Percentiles rank a stretch among this genome's conserved stretches.
Conservation (phyloP, 2,888 invertebrate species). For the Unio delphinus region DNA sequence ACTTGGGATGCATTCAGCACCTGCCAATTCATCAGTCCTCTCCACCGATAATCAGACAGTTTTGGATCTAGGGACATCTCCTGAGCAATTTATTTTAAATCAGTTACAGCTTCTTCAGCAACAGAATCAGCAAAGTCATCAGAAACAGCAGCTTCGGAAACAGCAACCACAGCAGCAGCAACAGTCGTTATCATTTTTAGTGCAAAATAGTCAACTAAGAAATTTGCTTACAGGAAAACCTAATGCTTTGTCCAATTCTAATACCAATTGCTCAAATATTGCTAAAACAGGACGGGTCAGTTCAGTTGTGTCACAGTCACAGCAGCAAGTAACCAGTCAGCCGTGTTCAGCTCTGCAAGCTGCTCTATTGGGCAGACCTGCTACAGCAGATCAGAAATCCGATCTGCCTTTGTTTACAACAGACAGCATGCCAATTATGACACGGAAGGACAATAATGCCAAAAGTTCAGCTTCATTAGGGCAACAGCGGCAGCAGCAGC, state of each 20-base stretch:
- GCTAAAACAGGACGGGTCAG: constrained; percentile 4
- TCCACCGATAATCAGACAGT: constrained; percentile 14
- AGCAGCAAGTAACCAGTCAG: constrained; percentile 6
- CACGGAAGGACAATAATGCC: neutral
- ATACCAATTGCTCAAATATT: neutral
- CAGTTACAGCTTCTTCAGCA: constrained; percentile 28
- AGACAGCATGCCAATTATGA: constrained; percentile 3
- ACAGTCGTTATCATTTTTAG: constrained; percentile 10
- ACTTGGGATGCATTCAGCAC: constrained; percentile 1
- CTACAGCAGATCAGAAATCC: neutral
- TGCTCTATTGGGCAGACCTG: neutral
- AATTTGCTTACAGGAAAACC: neutral
- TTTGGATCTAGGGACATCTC: constrained; percentile 9
- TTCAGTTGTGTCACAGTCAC: constrained; percentile 10
- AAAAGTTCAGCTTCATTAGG: constrained; percentile 21
- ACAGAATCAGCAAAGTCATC: constrained; percentile 24
- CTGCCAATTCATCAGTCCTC: neutral
- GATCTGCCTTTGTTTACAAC: constrained; percentile 2
- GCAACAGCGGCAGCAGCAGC: constrained; percentile 22
- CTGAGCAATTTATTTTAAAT: constrained; percentile 30
- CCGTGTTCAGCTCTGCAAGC: too few relatives aligned
- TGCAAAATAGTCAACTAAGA: constrained; percentile 7
- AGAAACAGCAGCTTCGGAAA: constrained; percentile 16
- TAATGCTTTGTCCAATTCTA: neutral
- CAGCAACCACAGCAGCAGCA: constrained; percentile 21